Percentiles rank a stretch among this genome's conserved stretches.
Evolutionary conservation across 2,113 vertebrate species (phyloP).

Genomic region (Alethe castanea): DNA sequence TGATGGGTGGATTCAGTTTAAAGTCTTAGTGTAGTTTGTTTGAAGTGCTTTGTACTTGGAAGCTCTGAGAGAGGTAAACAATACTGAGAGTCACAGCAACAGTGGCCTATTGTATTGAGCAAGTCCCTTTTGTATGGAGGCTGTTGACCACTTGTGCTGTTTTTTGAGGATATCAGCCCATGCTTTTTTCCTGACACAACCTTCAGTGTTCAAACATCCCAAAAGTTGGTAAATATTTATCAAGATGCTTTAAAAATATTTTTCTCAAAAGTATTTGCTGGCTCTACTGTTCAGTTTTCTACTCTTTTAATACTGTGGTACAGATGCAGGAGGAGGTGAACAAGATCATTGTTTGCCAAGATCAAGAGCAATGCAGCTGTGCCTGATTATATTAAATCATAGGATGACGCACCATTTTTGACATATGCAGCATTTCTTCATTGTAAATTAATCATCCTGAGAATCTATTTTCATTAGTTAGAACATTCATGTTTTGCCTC

Average conservation of each 20-base stretch:
- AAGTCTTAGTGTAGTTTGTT: slow-evolving; percentile 48
- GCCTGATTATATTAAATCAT: slow-evolving; percentile 32
- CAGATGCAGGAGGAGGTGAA: slow-evolving; percentile 18
- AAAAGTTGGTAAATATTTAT: slow-evolving; percentile 44
- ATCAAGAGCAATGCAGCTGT: slow-evolving; percentile 2
- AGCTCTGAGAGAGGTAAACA: slow-evolving; percentile 57
- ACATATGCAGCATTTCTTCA: slow-evolving; percentile 37
- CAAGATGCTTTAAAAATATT: slow-evolving; percentile 11
- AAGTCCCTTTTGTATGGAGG: background rate
- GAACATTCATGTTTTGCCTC: background rate
- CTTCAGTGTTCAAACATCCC: slow-evolving; percentile 26
- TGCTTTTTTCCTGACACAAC: slow-evolving; percentile 51
- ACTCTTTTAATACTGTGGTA: background rate
- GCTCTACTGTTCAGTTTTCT: background rate
- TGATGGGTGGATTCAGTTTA: slow-evolving; percentile 50
- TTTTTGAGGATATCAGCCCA: slow-evolving; percentile 41
- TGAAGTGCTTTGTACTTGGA: slow-evolving; percentile 49
- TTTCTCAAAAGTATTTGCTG: background rate
- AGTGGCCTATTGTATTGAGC: slow-evolving; percentile 56
- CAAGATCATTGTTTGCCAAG: background rate
- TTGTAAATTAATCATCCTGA: slow-evolving; percentile 31
- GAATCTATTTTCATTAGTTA: slow-evolving; percentile 60
- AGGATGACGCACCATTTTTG: slow-evolving; percentile 36
- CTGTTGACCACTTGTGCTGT: slow-evolving; percentile 51
- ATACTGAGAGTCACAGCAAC: slow-evolving; percentile 34